These are phyloP conservation scores for Acrossocheilus wenchowensis DNA, from an alignment of 2,797 vertebrate species.

Conservation along the genomic window DNA sequence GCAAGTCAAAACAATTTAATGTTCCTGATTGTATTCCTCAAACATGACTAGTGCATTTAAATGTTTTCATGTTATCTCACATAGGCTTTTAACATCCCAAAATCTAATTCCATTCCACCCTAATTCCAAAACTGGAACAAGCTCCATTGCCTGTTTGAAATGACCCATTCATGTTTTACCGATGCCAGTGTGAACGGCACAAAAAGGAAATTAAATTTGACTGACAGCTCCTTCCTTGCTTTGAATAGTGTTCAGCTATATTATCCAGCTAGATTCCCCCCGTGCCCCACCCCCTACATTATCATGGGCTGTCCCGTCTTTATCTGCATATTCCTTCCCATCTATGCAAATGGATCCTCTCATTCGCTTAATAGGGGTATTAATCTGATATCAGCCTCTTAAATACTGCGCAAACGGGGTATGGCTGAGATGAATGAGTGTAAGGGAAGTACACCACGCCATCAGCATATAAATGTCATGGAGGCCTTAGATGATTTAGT, in stretches of 20 bases:
- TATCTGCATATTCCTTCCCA: constrained; percentile 59
- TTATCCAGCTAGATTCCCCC: constrained; percentile 51
- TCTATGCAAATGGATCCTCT: constrained; percentile 55
- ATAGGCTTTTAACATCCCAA: constrained; percentile 1
- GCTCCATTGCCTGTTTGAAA: constrained; percentile 1
- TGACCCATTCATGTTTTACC: constrained; percentile 32
- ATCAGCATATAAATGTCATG: constrained; percentile 33
- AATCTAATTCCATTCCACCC: background rate
- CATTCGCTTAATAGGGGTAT: constrained; percentile 62
- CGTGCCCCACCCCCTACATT: constrained; percentile 59
- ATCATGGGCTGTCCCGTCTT: constrained; percentile 55
- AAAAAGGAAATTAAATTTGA: constrained; percentile 46
- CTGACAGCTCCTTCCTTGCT: constrained; percentile 50
- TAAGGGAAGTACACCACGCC: background rate
- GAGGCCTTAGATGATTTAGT: constrained; percentile 33
- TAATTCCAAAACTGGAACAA: background rate
- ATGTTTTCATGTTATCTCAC: background rate
- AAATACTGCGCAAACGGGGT: constrained; percentile 34
- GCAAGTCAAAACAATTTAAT: background rate
- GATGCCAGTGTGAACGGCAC: background rate
- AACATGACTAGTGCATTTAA: background rate
- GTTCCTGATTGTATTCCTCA: background rate
- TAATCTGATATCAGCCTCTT: constrained; percentile 63
- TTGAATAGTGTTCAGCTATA: constrained; percentile 54
- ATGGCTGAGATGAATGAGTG: constrained; percentile 44